These are phyloP conservation scores for Pocillopora damicornis DNA, from an alignment of 64 coral and sea anemone genomes.

Conservation along the genomic window DNA sequence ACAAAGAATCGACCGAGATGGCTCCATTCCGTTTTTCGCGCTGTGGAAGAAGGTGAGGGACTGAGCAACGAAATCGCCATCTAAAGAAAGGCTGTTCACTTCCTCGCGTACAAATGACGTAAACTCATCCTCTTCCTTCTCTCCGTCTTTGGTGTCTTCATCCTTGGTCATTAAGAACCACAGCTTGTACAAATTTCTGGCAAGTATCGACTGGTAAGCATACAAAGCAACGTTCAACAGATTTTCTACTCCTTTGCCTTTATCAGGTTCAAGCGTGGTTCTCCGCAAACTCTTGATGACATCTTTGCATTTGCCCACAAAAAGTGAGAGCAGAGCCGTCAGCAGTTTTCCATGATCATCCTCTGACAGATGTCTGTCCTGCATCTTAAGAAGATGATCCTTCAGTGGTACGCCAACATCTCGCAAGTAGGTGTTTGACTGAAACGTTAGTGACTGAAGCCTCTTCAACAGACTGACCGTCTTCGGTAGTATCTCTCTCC, in stretches of 20 bases:
- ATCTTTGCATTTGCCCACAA: conserved; percentile 33
- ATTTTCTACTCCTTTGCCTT: neutral
- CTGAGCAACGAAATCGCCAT: conserved; percentile 30
- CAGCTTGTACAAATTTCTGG: conserved; percentile 53
- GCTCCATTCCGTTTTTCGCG: conserved; percentile 1
- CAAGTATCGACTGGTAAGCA: conserved; percentile 64
- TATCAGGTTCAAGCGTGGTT: neutral
- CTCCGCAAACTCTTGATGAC: conserved; percentile 17
- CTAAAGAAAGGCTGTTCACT: neutral
- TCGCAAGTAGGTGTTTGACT: conserved; percentile 24
- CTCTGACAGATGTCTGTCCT: conserved; percentile 27
- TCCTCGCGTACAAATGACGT: conserved; percentile 32
- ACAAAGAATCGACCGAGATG: conserved; percentile 24
- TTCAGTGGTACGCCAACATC: conserved; percentile 23
- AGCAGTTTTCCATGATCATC: neutral
- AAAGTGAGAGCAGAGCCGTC: neutral
- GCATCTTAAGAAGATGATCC: neutral
- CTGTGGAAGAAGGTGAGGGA: neutral
- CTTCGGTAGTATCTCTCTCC: conserved; percentile 54
- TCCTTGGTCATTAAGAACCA: neutral
- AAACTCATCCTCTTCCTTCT: conserved; percentile 29
- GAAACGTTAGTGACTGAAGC: conserved; percentile 43
- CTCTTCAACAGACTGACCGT: conserved; percentile 45
- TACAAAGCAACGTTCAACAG: conserved; percentile 34
- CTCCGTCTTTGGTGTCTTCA: too few species aligned